Conservation (phyloP, 2,888 invertebrate genomes). For the Subacronicta megacephala region DNA sequence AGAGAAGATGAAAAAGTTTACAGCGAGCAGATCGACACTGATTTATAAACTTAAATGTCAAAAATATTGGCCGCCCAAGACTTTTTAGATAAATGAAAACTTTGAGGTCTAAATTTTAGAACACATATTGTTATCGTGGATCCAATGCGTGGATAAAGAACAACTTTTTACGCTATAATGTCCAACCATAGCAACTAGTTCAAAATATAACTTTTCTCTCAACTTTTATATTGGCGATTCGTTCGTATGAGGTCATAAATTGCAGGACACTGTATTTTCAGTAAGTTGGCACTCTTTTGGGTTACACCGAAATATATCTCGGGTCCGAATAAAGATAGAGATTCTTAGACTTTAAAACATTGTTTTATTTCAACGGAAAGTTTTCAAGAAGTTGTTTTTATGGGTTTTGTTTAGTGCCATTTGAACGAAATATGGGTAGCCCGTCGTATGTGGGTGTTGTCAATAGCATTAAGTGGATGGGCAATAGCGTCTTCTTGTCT, state of each 20-base stretch:
- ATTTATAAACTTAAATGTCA: background rate
- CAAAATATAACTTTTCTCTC: conserved; percentile 5
- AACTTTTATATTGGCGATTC: conserved; percentile 44
- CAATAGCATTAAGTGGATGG: no score
- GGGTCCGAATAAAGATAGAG: conserved; percentile 29
- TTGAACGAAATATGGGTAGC: background rate
- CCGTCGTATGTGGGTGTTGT: background rate
- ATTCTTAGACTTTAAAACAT: conserved; percentile 31
- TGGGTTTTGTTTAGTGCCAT: background rate
- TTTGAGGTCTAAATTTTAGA: background rate
- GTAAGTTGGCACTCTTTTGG: conserved; percentile 41
- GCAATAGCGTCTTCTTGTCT: no score
- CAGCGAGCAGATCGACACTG: background rate
- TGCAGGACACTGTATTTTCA: conserved; percentile 23
- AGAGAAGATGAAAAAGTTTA: background rate
- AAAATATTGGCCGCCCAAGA: background rate
- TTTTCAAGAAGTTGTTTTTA: conserved; percentile 22
- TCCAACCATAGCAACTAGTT: conserved; percentile 1
- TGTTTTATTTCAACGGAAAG: conserved; percentile 31
- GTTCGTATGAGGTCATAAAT: conserved; percentile 44
- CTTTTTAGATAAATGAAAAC: background rate
- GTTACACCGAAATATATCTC: conserved; percentile 30
- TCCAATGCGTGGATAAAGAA: no score
- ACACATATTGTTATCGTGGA: background rate
- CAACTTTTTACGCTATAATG: no score